These are phyloP conservation scores for Odocoileus virginianus DNA, from an alignment of 2,113 vertebrate genomes.

Conservation along the genomic window DNA sequence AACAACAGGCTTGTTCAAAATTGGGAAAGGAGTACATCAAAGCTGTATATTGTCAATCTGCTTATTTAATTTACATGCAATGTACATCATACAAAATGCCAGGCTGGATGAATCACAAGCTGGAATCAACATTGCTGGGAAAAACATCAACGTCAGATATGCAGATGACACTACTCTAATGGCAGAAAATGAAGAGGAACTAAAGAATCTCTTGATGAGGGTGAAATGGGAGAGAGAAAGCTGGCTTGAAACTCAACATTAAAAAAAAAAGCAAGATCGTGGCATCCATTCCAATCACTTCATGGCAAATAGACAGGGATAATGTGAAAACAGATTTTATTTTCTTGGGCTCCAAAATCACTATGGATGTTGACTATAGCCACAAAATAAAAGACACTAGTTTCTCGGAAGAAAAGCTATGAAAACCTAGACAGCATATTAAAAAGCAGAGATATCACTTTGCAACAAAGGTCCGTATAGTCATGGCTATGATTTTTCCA, in stretches of 20 bases:
- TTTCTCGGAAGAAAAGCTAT: background rate
- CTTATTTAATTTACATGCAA: background rate
- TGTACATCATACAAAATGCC: background rate
- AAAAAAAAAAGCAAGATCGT: background rate
- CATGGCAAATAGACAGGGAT: background rate
- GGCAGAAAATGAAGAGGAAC: background rate
- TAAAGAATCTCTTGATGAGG: background rate
- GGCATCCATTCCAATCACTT: background rate
- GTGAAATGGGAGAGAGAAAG: background rate
- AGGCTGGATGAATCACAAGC: background rate
- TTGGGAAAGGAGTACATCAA: background rate
- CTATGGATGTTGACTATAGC: background rate
- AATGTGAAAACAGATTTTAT: background rate
- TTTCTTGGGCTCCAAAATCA: background rate
- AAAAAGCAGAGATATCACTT: background rate
- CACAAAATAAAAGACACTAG: rapidly evolving
- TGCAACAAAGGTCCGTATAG: background rate
- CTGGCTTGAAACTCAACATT: background rate
- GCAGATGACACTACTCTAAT: background rate
- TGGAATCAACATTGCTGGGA: background rate
- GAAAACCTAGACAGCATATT: background rate
- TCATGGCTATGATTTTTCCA: background rate
- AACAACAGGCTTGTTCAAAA: background rate
- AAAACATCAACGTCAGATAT: background rate
- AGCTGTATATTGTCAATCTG: background rate